These are phyloP conservation scores for Tyria jacobaeae DNA, from an alignment of 2,888 invertebrate genomes.

Conservation along the genomic window DNA sequence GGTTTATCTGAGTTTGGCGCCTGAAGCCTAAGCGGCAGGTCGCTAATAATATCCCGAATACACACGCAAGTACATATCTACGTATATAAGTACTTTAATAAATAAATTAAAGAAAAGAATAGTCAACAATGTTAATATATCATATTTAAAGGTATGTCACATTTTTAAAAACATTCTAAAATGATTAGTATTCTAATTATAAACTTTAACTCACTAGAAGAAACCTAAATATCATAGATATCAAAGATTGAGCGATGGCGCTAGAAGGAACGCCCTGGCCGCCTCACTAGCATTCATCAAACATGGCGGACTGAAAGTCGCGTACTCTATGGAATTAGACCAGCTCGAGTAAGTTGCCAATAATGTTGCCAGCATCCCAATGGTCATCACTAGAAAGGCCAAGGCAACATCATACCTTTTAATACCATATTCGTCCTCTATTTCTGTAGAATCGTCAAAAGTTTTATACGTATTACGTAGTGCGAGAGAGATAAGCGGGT, in stretches of 20 bases:
- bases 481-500: conserved; percentile 60
- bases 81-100: no score
- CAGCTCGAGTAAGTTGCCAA: conserved; percentile 91
- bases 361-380: conserved; percentile 89
- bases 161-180: neutral
- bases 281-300: conserved; percentile 88
- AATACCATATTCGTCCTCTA: conserved; percentile 59
- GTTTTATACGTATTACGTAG: conserved; percentile 68
- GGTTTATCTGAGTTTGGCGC: no score
- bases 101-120: no score
- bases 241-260: conserved; percentile 13
- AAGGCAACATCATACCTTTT: conserved; percentile 82
- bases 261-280: conserved; percentile 68
- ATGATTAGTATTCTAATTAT: neutral
- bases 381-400: conserved; percentile 86
- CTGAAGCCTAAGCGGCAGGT: no score
- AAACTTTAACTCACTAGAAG: no score
- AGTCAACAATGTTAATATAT: no score
- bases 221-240: neutral
- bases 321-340: conserved; percentile 87
- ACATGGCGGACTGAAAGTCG: conserved; percentile 91
- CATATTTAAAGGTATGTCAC: no score
- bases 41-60: no score
- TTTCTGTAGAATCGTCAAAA: conserved; percentile 55
- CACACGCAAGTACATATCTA: no score